A percentile compares a stretch with the other conserved stretches of the same genome.
Evolutionary conservation across 2,797 vertebrate genomes (phyloP).

Genomic region (Brachyrhaphis roseni): DNA sequence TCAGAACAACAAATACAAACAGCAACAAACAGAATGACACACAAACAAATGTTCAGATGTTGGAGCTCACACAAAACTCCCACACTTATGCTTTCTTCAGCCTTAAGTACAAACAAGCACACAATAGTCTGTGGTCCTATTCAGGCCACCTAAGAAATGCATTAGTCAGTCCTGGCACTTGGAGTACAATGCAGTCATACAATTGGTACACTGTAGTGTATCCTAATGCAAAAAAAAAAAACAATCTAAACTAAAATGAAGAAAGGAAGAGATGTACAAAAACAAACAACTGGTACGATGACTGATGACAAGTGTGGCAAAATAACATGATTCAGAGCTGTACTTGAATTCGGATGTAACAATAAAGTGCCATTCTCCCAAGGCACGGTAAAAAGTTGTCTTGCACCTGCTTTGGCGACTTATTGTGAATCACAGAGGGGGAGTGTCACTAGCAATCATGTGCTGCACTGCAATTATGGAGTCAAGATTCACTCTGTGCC

Average conservation of each 20-base stretch:
- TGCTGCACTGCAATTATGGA: conserved; percentile 30
- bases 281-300: background rate
- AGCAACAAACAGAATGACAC: conserved; percentile 20
- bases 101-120: conserved; percentile 43
- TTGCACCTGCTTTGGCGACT: conserved; percentile 26
- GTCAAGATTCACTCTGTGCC: conserved; percentile 25
- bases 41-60: conserved; percentile 23
- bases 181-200: conserved; percentile 45
- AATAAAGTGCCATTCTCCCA: conserved; percentile 14
- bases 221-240: background rate
- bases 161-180: conserved; percentile 66
- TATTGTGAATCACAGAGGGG: conserved; percentile 9
- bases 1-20: conserved; percentile 29
- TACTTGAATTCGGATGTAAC: conserved; percentile 13
- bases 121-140: conserved; percentile 63
- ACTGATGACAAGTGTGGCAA: conserved; percentile 23
- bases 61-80: conserved; percentile 30
- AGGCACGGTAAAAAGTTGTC: conserved; percentile 4
- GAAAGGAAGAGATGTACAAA: background rate
- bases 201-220: conserved; percentile 10
- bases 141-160: conserved; percentile 63
- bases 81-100: conserved; percentile 53
- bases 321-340: conserved; percentile 29
- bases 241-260: too few species aligned
- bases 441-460: conserved; percentile 21